Conservation (phyloP, 2,113 vertebrate genomes). For the Halcyon malimbica region DNA sequence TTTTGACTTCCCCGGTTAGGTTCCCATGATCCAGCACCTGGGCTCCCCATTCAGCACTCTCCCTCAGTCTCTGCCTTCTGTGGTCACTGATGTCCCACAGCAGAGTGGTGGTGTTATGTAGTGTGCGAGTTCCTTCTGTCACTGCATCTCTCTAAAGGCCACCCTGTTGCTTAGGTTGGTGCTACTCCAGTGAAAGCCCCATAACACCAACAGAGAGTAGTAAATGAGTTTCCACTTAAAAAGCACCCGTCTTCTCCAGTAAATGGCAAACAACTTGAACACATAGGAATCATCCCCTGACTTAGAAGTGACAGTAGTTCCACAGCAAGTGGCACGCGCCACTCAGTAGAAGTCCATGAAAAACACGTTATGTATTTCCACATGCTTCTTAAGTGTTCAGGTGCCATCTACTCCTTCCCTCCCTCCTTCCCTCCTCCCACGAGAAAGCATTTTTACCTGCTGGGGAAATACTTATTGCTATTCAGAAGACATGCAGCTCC, state of each 20-base stretch:
- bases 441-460: conserved; percentile 83
- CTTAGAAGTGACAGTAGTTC: neutral
- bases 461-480: conserved; percentile 99
- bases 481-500: conserved; percentile 98
- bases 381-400: neutral
- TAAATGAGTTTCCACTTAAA: neutral
- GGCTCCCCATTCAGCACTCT: neutral
- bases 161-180: neutral
- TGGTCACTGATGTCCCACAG: neutral
- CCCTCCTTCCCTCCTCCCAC: neutral
- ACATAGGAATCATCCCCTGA: neutral
- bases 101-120: fast-evolving
- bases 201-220: neutral
- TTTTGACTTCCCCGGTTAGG: neutral
- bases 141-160: neutral
- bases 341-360: neutral
- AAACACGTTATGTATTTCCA: fast-evolving
- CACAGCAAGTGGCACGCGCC: neutral
- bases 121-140: neutral
- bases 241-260: neutral
- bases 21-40: neutral
- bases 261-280: neutral
- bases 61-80: neutral
- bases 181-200: neutral
- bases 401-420: neutral